Evolutionary conservation across 2,113 vertebrate species (phyloP).

Genomic region (Amia ocellicauda): DNA sequence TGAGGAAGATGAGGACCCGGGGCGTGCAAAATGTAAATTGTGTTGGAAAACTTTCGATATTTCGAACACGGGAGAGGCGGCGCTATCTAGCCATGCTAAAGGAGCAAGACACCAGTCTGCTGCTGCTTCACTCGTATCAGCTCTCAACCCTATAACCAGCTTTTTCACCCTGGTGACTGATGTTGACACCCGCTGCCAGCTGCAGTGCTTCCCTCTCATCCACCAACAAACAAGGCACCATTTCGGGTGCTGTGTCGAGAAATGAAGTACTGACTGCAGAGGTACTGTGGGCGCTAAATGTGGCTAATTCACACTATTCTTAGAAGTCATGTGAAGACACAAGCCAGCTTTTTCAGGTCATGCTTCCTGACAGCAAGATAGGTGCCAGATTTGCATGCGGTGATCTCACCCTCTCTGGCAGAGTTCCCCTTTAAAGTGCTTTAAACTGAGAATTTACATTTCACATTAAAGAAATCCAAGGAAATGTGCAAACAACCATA

Average conservation of each 20-base stretch:
- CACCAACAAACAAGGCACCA: conserved; percentile 13
- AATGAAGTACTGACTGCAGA: conserved; percentile 23
- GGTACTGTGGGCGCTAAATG: conserved; percentile 20
- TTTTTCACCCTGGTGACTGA: conserved; percentile 13
- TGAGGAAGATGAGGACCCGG: conserved; percentile 9
- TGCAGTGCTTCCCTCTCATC: conserved; percentile 22
- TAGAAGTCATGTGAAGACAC: conserved; percentile 27
- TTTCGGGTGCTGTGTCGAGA: conserved; percentile 19
- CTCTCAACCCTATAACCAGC: conserved; percentile 9
- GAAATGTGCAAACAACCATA: too few relatives aligned
- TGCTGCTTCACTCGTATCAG: conserved; percentile 8
- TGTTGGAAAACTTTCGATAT: conserved; percentile 7
- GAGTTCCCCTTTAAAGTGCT: too few relatives aligned
- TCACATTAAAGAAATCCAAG: too few relatives aligned
- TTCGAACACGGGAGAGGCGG: conserved; percentile 12
- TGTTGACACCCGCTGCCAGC: conserved; percentile 11
- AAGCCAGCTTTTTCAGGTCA: conserved; percentile 13
- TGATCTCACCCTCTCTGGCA: too few relatives aligned
- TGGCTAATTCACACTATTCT: conserved; percentile 24
- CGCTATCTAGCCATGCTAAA: conserved; percentile 13
- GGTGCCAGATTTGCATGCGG: conserved; percentile 12
- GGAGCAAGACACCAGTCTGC: conserved; percentile 4
- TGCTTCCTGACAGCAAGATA: conserved; percentile 22
- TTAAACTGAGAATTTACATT: too few relatives aligned
- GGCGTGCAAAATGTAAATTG: neutral